Evolutionary conservation across 2,113 vertebrate genomes (phyloP), one percentile per base, ranked within the genome.

Genomic region (Brachionichthys hirsutus): DNA sequence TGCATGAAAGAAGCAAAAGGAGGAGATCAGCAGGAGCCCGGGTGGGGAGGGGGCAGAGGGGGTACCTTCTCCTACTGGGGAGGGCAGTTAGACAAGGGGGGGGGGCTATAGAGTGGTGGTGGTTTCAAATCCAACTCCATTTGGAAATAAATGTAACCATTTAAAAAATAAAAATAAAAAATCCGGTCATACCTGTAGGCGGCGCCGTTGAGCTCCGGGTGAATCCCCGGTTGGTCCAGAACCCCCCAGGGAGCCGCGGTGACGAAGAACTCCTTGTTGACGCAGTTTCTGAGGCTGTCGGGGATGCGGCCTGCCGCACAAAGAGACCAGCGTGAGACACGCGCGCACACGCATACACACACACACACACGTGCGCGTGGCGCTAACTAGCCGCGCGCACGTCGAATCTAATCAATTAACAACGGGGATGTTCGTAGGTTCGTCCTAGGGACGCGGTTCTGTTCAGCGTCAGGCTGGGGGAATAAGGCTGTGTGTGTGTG

Each of bases 181-280:
- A 70, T 36, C 16, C 4, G n/a, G 19, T 12, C 59, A 11, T 83
- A 99, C 97, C 97, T 98, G 94, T 99, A 98, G 55, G 95, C 85
- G 76, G 95, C 93, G 60, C 97, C 97, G 61, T 99, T 99, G 88
- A 99, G 94, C 91, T 98, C 97, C 0, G 94, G 93, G 88, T 98
- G 96, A 59, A 98, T 70, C 2, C 81, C 92, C 7, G 94, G 94
- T 73, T 98, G 96, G 41, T 99, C 97, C 87, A 98, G 93, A 34
- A 97, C 91, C 0, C 94, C 95, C 97, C 97, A 98, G 0, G 94
- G 94, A 46, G 95, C 90, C 6, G 95, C 92, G 54, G 94, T 96
- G 73, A 98, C 91, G 56, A 98, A 98, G 89, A 98, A 98, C 84
- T 99, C 97, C 88, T 99, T 99, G 85, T 99, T 99, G 75, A 99